phyloP scores from a whole-genome alignment of 2,797 vertebrate species.

The Sebastes oblongus region DNA sequence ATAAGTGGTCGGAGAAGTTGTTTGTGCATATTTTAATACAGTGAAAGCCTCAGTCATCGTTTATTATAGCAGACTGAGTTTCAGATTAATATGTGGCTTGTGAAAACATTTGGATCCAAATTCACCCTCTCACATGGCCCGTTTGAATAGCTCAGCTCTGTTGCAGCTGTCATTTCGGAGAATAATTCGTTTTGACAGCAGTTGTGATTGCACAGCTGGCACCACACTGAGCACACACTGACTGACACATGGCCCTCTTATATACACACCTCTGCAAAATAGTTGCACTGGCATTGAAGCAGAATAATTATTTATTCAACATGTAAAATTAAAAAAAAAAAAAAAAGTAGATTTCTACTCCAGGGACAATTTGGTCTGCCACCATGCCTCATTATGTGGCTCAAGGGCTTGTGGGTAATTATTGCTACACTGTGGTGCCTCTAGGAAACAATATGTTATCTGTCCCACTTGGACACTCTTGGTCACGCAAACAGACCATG shows the following conservation, averaged over 20 bases:
- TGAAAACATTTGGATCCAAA: constrained; percentile 10
- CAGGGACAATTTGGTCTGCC: constrained; percentile 23
- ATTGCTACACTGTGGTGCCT: constrained; percentile 45
- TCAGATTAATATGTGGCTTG: background rate
- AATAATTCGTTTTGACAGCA: constrained; percentile 2
- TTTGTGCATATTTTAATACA: background rate
- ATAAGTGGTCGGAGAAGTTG: background rate
- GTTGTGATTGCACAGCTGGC: constrained; percentile 13
- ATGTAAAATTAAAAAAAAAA: background rate
- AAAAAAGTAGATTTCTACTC: constrained; percentile 7
- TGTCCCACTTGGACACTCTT: constrained; percentile 60
- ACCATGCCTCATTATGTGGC: constrained; percentile 36
- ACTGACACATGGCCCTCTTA: background rate
- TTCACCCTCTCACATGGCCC: background rate
- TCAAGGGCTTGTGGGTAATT: constrained; percentile 54
- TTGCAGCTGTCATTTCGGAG: background rate
- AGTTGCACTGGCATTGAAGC: constrained; percentile 6
- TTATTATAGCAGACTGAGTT: background rate
- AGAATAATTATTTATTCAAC: constrained; percentile 28
- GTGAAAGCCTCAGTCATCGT: background rate
- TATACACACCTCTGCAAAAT: background rate
- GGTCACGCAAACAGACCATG: constrained; percentile 51
- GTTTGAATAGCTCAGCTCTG: background rate
- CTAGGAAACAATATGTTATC: constrained; percentile 65
- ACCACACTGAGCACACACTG: background rate